Base-by-base conservation (phyloP, 2,113 vertebrate genomes). In the Saccopteryx bilineata region DNA sequence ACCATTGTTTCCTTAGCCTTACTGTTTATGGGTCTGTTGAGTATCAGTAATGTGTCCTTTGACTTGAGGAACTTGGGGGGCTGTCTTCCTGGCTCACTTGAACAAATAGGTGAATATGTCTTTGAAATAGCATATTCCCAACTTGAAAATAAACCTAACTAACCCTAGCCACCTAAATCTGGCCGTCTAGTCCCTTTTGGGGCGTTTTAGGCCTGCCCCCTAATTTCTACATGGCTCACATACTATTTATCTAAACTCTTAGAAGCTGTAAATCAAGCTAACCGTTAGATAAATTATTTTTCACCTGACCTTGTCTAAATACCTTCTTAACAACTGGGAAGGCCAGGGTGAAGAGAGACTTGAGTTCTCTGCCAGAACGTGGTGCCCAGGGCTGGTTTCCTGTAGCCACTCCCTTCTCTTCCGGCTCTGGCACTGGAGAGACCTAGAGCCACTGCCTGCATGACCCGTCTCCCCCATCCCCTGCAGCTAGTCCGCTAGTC, bases 401-500 rank as follows among this genome's bases (percentile, higher is more conserved):
- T 87, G 69, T 24, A 17, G 21, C 9, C 26, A n/a, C 39, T 8
- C 17, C 15, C 5, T 84, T 46, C 28, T 39, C 19, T 13, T 39
- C 86, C 46, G 0, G 0, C 14, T 14, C 4, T 7, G 17, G 7
- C 54, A 85, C 50, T 82, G n/a, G 28, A 82, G 72, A 54, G 4
- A n/a, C 3, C 1, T 4, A 3, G 24, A 50, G n/a, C 48, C 1
- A 7, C 7, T 0, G 1, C 48, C 50, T 66, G 3, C 14, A 9
- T 7, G 56, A 5, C n/a, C 65, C 46, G 60, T 1, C 28, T 63
- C 50, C 12, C 50, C n/a, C 7, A 7, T 39, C 9, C 11, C 19
- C 1, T 10, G 7, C 18, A 65, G 54, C 52, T n/a, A 31, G 63
- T 26, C 61, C 28, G 54, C 52, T n/a, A 31, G 63, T 26, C 61